phyloP scores from a whole-genome alignment of 2,888 invertebrate species.

The Smittia sp. region DNA sequence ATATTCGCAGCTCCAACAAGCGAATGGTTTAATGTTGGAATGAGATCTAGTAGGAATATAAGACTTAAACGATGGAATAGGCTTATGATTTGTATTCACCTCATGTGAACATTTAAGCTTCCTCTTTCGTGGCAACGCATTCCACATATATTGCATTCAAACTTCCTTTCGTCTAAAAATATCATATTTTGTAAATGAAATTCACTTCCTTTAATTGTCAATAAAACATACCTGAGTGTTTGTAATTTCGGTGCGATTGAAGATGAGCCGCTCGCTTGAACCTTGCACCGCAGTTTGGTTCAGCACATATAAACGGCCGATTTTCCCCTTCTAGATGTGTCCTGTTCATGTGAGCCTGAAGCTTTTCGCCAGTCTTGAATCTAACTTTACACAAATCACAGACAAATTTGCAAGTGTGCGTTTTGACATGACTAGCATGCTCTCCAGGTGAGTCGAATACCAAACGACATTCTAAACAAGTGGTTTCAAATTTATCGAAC shows the following conservation, averaged over 20 bases:
- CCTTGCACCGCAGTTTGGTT: conserved; percentile 6
- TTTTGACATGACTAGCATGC: conserved; percentile 25
- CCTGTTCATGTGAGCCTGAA: conserved; percentile 3
- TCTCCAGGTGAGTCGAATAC: conserved; percentile 19
- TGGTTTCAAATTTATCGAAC: conserved; percentile 16
- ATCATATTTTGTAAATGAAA: too few species aligned
- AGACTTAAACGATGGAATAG: too few species aligned
- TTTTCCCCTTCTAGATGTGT: conserved; percentile 20
- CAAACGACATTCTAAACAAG: conserved; percentile 14
- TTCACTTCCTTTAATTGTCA: too few species aligned
- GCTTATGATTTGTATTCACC: neutral
- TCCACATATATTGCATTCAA: conserved; percentile 10
- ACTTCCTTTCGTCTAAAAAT: conserved; percentile 12
- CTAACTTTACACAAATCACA: conserved; percentile 22
- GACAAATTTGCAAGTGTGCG: conserved; percentile 13
- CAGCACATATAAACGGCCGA: neutral
- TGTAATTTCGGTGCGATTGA: neutral
- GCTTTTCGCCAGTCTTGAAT: conserved; percentile 29
- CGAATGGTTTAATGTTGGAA: conserved; percentile 14
- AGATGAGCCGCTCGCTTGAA: conserved; percentile 28
- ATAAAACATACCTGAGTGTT: too few species aligned
- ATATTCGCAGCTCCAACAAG: conserved; percentile 25
- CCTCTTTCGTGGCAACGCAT: conserved; percentile 18
- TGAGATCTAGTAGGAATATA: too few species aligned
- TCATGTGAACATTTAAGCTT: conserved; percentile 34